Evolutionary conservation across 2,113 vertebrate genomes (phyloP).

Genomic region (Rhabdornis inornatus): DNA sequence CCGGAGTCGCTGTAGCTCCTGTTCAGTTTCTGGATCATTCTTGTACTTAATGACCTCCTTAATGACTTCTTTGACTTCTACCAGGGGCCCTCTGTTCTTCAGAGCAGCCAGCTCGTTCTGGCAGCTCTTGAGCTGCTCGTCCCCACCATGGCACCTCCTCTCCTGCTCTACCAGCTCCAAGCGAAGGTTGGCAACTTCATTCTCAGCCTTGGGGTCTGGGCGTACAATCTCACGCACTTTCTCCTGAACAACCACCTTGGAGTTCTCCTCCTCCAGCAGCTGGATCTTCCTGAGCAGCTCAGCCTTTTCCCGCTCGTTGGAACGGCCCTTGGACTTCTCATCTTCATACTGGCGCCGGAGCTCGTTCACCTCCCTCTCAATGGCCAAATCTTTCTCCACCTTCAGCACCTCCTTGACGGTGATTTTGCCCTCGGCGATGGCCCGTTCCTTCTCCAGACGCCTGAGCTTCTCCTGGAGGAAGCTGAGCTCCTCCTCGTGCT

Average conservation of each 20-base stretch:
- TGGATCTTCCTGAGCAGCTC: constrained; percentile 87
- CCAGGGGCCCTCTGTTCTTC: constrained; percentile 84
- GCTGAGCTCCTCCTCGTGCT: constrained; percentile 87
- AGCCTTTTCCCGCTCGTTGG: constrained; percentile 79
- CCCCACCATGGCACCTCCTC: constrained; percentile 80
- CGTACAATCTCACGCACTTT: constrained; percentile 93
- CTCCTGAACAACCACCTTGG: constrained; percentile 90
- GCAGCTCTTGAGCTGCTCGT: constrained; percentile 83
- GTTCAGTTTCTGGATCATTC: constrained; percentile 88
- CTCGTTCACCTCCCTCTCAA: constrained; percentile 86
- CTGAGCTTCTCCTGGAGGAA: constrained; percentile 89
- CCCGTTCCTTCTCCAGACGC: constrained; percentile 89
- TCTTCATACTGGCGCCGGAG: constrained; percentile 86
- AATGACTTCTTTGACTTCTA: constrained; percentile 90
- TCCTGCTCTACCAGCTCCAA: constrained; percentile 91
- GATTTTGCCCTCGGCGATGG: constrained; percentile 92
- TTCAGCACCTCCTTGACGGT: constrained; percentile 94
- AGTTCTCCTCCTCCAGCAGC: constrained; percentile 88
- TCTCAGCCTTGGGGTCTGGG: constrained; percentile 92
- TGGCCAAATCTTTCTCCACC: constrained; percentile 86
- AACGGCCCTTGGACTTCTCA: constrained; percentile 82
- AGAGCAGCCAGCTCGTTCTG: constrained; percentile 82
- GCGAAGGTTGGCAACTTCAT: constrained; percentile 90
- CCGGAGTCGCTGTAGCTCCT: constrained; percentile 88
- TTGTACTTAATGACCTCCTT: constrained; percentile 98